Evolutionary conservation across 2,888 invertebrate species (phyloP), one percentile per base, ranked within the genome.

Genomic region (Steinernema carpocapsae): DNA sequence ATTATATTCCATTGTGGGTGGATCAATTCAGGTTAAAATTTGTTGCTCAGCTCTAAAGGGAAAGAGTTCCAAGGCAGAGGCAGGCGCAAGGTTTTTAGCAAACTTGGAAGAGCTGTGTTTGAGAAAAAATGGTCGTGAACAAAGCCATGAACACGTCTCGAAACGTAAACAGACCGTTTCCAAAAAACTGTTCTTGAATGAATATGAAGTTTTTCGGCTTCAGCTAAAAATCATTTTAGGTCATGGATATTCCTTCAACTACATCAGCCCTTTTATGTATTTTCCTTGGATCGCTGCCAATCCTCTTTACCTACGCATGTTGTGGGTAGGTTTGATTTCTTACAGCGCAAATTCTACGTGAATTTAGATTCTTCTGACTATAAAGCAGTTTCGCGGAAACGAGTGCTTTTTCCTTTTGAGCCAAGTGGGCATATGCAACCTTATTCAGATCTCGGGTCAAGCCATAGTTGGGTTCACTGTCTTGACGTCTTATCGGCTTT

Each of bases 21-120:
- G 48, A n/a, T 48, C n/a, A 48, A 48, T 48, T 14, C 48, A n/a
- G 48, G n/a, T 17, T n/a, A 7, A 14, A n/a, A 4, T 17, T 4
- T 48, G 7, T 37, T 48, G 48, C 48, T 48, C 48, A 48, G 48
- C 48, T n/a, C n/a, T n/a, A n/a, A n/a, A n/a, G 14, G 48, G 48
- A 7, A n/a, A n/a, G n/a, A n/a, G n/a, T n/a, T n/a, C n/a, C n/a
- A 37, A 37, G 10, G 10, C 10, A 3, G 37, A n/a, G n/a, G n/a
- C n/a, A n/a, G n/a, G n/a, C n/a, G 37, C 3, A 10, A 6, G n/a
- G n/a, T n/a, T 37, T 37, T 37, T 10, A 37, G 37, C 4, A 19
- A 48, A 14, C 48, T n/a, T 14, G 14, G 48, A n/a, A 48, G 48
- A 48, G 19, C 48, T 14, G 48, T 48, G n/a, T n/a, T n/a, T n/a